phyloP scores from a whole-genome alignment of 2,888 invertebrate genomes.

The Diplazon laetatorius region DNA sequence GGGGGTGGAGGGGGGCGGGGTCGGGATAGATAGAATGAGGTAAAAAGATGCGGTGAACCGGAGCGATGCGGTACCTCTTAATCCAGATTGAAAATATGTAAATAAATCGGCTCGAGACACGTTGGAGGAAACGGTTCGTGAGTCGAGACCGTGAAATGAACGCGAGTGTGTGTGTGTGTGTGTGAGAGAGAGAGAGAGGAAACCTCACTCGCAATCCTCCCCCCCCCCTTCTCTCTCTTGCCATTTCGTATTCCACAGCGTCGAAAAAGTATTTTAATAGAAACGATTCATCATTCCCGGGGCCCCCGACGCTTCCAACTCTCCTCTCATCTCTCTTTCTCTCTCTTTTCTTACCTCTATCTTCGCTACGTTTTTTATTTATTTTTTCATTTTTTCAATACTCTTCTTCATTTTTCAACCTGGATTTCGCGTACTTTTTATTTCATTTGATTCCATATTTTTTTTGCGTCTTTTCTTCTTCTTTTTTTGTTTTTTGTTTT shows the following conservation, averaged over 20 bases:
- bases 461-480: slow-evolving; percentile 18
- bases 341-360: slow-evolving; percentile 62
- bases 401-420: slow-evolving; percentile 34
- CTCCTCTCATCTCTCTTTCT: slow-evolving; percentile 66
- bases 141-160: slow-evolving; percentile 33
- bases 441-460: slow-evolving; percentile 42
- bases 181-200: neutral
- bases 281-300: slow-evolving; percentile 80
- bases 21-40: slow-evolving; percentile 34
- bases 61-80: slow-evolving; percentile 76
- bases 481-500: neutral
- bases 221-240: no score
- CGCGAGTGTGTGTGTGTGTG: no score
- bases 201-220: slow-evolving; percentile 46
- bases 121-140: slow-evolving; percentile 54
- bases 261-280: slow-evolving; percentile 83
- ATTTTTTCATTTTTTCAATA: slow-evolving; percentile 54
- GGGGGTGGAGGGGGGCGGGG: slow-evolving; percentile 29
- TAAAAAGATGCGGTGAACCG: slow-evolving; percentile 52
- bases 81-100: slow-evolving; percentile 83
- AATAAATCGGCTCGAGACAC: slow-evolving; percentile 79
- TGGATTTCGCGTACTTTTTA: slow-evolving; percentile 54
- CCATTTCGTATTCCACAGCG: slow-evolving; percentile 80
- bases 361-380: slow-evolving; percentile 15
- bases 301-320: slow-evolving; percentile 67